Evolutionary conservation across 2,888 invertebrate species (phyloP).

Genomic region (Latrodectus hesperus): DNA sequence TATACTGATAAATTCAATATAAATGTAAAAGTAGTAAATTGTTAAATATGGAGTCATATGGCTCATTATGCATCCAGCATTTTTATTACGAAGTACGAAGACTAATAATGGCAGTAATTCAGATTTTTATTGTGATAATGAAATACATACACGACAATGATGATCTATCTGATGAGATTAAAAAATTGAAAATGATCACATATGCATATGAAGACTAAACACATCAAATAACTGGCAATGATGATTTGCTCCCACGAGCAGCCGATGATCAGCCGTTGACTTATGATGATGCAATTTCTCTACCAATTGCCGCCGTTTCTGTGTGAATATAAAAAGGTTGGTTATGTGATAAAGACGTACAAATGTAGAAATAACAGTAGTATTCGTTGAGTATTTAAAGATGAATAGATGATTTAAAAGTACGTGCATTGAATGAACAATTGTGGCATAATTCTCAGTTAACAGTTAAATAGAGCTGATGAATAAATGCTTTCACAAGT

Average conservation of each 20-base stretch:
- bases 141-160: slow-evolving; percentile 56
- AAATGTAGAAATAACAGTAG: slow-evolving; percentile 53
- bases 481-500: no score
- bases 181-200: slow-evolving; percentile 64
- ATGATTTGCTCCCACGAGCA: slow-evolving; percentile 51
- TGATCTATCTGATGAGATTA: slow-evolving; percentile 45
- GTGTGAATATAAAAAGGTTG: slow-evolving; percentile 64
- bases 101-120: slow-evolving; percentile 57
- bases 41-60: slow-evolving; percentile 1
- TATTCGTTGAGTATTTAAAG: slow-evolving; percentile 45
- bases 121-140: slow-evolving; percentile 66
- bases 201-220: slow-evolving; percentile 50
- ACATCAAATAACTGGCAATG: slow-evolving; percentile 59
- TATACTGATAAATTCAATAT: no score
- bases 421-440: slow-evolving; percentile 47
- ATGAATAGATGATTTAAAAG: slow-evolving; percentile 26
- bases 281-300: slow-evolving; percentile 23
- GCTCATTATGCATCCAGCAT: slow-evolving; percentile 63
- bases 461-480: not conserved
- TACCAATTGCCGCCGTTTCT: slow-evolving; percentile 68
- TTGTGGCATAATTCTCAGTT: not conserved
- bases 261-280: slow-evolving; percentile 42
- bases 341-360: slow-evolving; percentile 60
- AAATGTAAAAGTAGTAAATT: no score
- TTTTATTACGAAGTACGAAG: slow-evolving; percentile 54